phyloP scores from a whole-genome alignment of 2,113 vertebrate species.

The Sinocyclocheilus anshuiensis region DNA sequence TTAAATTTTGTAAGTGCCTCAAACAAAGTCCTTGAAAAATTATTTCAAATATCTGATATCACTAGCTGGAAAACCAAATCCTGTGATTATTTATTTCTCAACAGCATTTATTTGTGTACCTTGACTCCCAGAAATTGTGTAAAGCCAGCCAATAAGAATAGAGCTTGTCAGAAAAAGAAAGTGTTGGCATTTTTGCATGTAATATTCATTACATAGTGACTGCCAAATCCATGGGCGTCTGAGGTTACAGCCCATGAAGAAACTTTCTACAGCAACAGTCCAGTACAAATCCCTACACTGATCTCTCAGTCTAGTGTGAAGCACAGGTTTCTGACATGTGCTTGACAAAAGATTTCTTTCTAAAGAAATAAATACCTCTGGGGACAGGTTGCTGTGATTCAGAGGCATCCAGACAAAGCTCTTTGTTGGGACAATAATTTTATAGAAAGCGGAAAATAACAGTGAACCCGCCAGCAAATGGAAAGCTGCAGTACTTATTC shows the following conservation, averaged over 20 bases:
- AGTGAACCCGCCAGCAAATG: neutral
- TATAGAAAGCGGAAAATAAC: neutral
- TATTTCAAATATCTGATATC: no score
- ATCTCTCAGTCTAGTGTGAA: neutral
- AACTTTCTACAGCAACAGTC: neutral
- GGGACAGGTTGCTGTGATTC: conserved; percentile 11
- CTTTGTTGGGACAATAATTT: neutral
- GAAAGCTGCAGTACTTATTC: neutral
- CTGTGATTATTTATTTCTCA: no score
- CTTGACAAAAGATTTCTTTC: conserved; percentile 18
- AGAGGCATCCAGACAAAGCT: conserved; percentile 10
- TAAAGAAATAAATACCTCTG: conserved; percentile 2
- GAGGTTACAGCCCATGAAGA: neutral
- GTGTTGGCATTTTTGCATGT: no score
- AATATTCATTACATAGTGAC: neutral
- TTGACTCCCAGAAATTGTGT: no score
- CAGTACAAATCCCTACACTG: neutral
- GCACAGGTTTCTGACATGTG: neutral
- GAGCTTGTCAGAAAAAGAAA: no score
- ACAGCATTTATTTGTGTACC: no score
- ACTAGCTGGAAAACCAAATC: no score
- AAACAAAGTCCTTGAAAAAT: no score
- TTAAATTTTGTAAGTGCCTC: no score
- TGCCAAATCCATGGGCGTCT: no score
- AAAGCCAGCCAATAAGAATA: no score